These are phyloP conservation scores for Polietes domitor DNA, from an alignment of 2,888 invertebrate genomes.

Conservation along the genomic window DNA sequence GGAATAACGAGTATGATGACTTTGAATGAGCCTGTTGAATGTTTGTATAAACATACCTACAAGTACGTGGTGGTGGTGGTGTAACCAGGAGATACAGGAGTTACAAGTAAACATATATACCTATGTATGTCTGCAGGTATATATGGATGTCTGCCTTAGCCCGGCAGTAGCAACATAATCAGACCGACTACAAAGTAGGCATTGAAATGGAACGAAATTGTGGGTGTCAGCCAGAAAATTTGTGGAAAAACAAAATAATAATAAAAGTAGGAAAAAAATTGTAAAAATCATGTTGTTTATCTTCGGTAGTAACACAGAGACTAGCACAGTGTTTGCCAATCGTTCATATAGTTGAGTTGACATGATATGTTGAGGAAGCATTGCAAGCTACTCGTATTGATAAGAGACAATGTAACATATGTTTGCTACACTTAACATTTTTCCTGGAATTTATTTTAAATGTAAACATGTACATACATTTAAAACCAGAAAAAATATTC, in stretches of 20 bases:
- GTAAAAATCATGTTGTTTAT: slow-evolving; percentile 16
- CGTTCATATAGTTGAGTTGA: too few species aligned
- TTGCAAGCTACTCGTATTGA: too few species aligned
- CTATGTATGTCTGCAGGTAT: neutral
- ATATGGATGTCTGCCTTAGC: slow-evolving; percentile 30
- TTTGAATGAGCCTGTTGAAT: slow-evolving; percentile 66
- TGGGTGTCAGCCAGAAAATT: slow-evolving; percentile 67
- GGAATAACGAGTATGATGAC: slow-evolving; percentile 63
- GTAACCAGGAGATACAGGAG: slow-evolving; percentile 4
- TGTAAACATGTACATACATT: too few species aligned
- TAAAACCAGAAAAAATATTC: too few species aligned
- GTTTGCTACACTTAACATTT: too few species aligned
- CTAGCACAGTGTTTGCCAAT: slow-evolving; percentile 2
- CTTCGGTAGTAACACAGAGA: neutral
- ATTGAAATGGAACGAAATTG: slow-evolving; percentile 50
- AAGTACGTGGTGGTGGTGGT: too few species aligned
- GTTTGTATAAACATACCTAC: slow-evolving; percentile 3
- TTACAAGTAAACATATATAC: neutral
- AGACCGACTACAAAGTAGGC: slow-evolving; percentile 45
- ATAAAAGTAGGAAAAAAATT: neutral
- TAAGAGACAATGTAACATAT: too few species aligned
- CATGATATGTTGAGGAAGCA: too few species aligned
- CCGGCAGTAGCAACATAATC: slow-evolving; percentile 56
- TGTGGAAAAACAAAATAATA: slow-evolving; percentile 52
- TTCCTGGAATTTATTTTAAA: too few species aligned